These are phyloP conservation scores for Hippasteria phrygiana DNA, from an alignment of 53 echinoderm and acorn worm genomes.

Conservation along the genomic window DNA sequence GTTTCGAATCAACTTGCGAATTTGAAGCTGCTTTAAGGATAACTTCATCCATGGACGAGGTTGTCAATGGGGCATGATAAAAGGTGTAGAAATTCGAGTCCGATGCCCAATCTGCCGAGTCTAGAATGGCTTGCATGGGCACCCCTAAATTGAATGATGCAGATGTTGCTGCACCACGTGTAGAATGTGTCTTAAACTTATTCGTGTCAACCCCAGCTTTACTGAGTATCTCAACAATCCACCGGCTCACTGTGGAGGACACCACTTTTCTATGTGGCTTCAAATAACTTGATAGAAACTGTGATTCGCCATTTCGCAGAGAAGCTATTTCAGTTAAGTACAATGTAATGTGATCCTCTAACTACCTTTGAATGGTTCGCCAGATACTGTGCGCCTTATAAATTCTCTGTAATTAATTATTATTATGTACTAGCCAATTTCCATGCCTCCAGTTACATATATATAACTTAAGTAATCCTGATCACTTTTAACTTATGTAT, in stretches of 20 bases:
- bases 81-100: conserved; percentile 41
- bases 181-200: conserved; percentile 62
- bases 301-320: conserved; percentile 36
- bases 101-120: conserved; percentile 53
- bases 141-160: conserved; percentile 50
- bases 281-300: conserved; percentile 22
- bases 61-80: conserved; percentile 57
- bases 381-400: too few species aligned
- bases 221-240: conserved; percentile 30
- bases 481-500: too few species aligned
- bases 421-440: too few species aligned
- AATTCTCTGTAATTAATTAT: too few species aligned
- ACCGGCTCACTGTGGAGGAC: conserved; percentile 54
- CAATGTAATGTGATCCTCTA: too few species aligned
- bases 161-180: conserved; percentile 59
- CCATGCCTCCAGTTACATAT: too few species aligned
- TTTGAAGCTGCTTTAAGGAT: conserved; percentile 37
- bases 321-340: conserved; percentile 42
- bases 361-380: too few species aligned
- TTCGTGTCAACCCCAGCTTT: conserved; percentile 50
- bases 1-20: conserved; percentile 60
- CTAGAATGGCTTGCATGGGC: conserved; percentile 42
- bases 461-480: too few species aligned
- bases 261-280: conserved; percentile 51
- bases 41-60: conserved; percentile 23